A percentile compares a stretch with the other conserved stretches of the same genome.
Evolutionary conservation across 2,888 invertebrate genomes (phyloP).

Genomic region (Aspidapion aeneum): DNA sequence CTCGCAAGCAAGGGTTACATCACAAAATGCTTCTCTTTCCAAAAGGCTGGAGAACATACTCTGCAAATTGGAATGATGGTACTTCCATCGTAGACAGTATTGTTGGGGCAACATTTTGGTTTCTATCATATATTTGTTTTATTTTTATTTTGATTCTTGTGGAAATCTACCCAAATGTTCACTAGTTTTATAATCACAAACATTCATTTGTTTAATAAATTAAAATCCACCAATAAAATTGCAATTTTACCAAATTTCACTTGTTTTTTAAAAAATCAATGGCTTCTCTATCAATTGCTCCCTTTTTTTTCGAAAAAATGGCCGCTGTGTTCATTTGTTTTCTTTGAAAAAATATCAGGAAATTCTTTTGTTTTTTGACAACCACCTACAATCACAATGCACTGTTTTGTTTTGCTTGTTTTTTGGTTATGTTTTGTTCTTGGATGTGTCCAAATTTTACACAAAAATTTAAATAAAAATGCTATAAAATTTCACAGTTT

Average conservation of each 20-base stretch:
- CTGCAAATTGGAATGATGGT: conserved; percentile 87
- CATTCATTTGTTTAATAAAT: too few species aligned
- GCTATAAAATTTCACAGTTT: conserved; percentile 15
- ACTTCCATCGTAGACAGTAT: conserved; percentile 90
- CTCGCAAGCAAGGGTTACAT: conserved; percentile 86
- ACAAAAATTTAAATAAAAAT: conserved; percentile 6
- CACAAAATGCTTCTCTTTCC: conserved; percentile 85
- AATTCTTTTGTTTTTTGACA: background rate
- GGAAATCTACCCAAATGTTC: background rate
- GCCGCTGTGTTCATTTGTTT: background rate
- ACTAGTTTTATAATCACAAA: too few species aligned
- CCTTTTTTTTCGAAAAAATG: background rate
- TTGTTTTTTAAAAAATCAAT: background rate
- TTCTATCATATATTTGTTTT: conserved; percentile 6
- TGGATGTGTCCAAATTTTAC: conserved; percentile 29
- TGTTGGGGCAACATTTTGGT: conserved; percentile 76
- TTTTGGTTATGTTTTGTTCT: conserved; percentile 28
- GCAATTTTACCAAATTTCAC: background rate
- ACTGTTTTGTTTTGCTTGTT: background rate
- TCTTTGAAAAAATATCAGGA: background rate
- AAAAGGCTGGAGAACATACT: conserved; percentile 85
- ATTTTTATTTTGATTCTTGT: conserved; percentile 16
- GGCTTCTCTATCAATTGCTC: background rate
- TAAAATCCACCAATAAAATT: too few species aligned
- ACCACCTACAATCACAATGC: background rate